Base-by-base conservation (phyloP, 1,140 invertebrate species). In the Adelges cooleyi region DNA sequence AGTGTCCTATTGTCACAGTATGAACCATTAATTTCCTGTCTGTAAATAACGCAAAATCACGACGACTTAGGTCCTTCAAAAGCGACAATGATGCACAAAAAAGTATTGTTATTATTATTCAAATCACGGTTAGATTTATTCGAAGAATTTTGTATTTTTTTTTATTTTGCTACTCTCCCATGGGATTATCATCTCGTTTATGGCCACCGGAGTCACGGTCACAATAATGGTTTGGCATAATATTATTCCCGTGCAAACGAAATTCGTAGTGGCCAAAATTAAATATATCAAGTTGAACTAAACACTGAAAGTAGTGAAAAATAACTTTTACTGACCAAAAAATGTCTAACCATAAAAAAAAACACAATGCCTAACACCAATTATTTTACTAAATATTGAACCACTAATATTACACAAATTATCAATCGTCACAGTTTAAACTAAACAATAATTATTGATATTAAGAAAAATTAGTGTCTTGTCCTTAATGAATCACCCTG, bases 141-240 rank as follows among this genome's bases (percentile, higher is more conserved):
- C 11, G 17, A 25, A 59, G 15, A 25, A 46, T 44, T 29, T 36
- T 54, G 25, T 42, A 40, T 52, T 33, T 29, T 46, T 59, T 29
- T 44, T 13, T 17, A n/a, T 42, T 11, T 46, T 25, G 18, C 38
- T 23, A 25, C 40, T 17, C 54, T 59, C 42, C 29, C 42, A 6
- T 2, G 54, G 42, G 42, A 59, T 59, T 40, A 46, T 29, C 54
- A 40, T 59, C 25, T 59, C 54, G 54, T 59, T 59, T 59, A 59
- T 29, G 10, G 25, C 25, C 40, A 33, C 29, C 11, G 5, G 11
- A 33, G 29, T 33, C 29, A 5, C 11, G 11, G 29, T 33, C 11
- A 11, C 29, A 33, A 33, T 33, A 33, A 33, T 11, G 29, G 29
- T 33, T 33, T 33, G 29, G 11, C 29, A 33, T 11, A 33, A 11